Percentiles rank a stretch among this genome's conserved stretches.
Evolutionary conservation across 2,888 invertebrate genomes (phyloP).

Genomic region (Dioctria linearis): DNA sequence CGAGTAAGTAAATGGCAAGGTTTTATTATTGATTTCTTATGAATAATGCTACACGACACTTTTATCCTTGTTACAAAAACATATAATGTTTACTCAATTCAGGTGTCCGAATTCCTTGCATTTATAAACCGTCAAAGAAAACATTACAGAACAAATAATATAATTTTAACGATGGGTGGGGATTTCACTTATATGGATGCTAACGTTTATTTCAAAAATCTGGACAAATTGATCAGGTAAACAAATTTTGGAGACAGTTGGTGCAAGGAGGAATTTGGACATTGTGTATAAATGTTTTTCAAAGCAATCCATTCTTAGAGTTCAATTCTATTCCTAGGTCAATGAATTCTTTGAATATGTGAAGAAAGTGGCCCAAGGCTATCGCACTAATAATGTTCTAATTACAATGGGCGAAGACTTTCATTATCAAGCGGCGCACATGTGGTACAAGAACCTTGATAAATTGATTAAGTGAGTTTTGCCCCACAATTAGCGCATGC

Average conservation of each 20-base stretch:
- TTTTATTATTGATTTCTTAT: not conserved
- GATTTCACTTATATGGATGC: constrained; percentile 93
- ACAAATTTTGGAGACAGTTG: not conserved
- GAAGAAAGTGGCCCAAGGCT: constrained; percentile 72
- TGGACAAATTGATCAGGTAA: constrained; percentile 85
- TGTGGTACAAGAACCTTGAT: constrained; percentile 90
- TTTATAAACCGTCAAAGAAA: constrained; percentile 75
- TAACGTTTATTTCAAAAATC: constrained; percentile 83
- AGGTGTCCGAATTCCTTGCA: constrained; percentile 75
- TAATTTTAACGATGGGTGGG: constrained; percentile 91
- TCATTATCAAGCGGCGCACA: constrained; percentile 82
- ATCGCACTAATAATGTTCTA: constrained; percentile 82
- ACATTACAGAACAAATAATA: constrained; percentile 79
- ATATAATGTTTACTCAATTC: constrained; percentile 24
- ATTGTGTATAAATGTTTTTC: too few species aligned
- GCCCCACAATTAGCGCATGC: not conserved
- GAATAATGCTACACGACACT: not conserved
- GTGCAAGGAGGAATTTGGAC: constrained; percentile 10
- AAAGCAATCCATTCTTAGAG: too few species aligned
- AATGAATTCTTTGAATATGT: constrained; percentile 74
- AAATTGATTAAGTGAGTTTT: constrained; percentile 84
- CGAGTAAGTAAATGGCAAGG: constrained; percentile 73
- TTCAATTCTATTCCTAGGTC: constrained; percentile 71
- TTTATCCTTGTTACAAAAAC: not conserved
- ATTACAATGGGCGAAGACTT: constrained; percentile 96